Evolutionary conservation across 2,113 vertebrate species (phyloP).

Genomic region (Ceyx melanurus): DNA sequence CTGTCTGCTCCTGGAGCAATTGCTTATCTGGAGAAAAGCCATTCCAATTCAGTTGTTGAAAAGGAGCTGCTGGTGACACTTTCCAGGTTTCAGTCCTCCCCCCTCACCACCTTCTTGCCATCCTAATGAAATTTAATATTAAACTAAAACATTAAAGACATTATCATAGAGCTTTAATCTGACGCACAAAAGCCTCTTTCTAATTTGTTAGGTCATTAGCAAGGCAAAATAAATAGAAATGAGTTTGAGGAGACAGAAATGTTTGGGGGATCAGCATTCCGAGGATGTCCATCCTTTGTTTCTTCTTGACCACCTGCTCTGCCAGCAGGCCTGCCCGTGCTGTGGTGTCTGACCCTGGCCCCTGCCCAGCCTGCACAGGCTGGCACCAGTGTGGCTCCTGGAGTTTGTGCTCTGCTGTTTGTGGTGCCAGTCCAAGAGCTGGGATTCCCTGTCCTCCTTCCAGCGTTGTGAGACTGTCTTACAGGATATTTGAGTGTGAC

Average conservation of each 20-base stretch:
- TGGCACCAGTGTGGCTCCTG: not conserved
- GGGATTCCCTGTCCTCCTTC: not conserved
- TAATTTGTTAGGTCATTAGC: constrained; percentile 7
- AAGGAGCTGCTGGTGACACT: constrained; percentile 40
- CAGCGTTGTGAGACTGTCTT: not conserved
- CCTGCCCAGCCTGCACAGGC: too few relatives aligned
- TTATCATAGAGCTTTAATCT: constrained; percentile 3
- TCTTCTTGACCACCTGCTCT: not conserved
- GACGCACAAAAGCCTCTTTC: not conserved
- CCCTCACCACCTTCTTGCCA: not conserved
- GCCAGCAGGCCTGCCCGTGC: not conserved
- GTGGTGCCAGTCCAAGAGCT: not conserved
- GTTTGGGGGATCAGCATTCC: not conserved
- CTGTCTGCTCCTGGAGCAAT: constrained; percentile 13
- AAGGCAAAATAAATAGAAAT: not conserved
- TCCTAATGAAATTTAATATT: constrained; percentile 53
- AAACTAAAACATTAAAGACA: not conserved
- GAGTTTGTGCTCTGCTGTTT: not conserved
- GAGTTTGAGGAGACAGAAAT: not conserved
- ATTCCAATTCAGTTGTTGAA: constrained; percentile 10
- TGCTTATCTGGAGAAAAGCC: constrained; percentile 48
- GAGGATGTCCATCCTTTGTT: not conserved
- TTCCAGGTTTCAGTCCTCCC: not conserved
- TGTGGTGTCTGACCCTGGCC: not conserved
- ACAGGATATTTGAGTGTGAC: not conserved